phyloP scores from a whole-genome alignment of 2,797 vertebrate genomes.

The Rhinatrema bivittatum region DNA sequence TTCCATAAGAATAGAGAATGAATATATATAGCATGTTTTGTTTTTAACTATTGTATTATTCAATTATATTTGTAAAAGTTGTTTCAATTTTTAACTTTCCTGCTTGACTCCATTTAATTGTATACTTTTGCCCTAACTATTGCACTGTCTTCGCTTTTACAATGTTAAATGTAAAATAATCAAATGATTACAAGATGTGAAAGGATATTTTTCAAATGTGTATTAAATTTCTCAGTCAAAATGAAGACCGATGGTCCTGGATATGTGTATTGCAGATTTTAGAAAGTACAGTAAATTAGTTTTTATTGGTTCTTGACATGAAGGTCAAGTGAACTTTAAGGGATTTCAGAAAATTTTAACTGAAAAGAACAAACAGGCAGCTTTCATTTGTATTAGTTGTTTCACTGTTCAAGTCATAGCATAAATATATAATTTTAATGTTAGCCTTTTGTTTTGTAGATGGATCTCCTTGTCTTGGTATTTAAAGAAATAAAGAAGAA shows the following conservation, averaged over 20 bases:
- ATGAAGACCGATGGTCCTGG: no score
- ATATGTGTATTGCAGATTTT: no score
- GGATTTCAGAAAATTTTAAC: constrained; percentile 17
- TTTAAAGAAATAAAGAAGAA: constrained; percentile 22
- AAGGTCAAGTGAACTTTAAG: constrained; percentile 11
- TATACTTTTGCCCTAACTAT: no score
- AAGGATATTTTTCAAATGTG: not conserved
- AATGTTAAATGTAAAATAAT: not conserved
- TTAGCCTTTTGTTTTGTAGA: not conserved
- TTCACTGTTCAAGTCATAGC: constrained; percentile 8
- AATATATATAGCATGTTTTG: no score
- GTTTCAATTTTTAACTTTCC: no score
- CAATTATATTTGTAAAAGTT: no score
- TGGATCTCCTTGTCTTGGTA: constrained; percentile 13
- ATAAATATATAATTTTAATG: constrained; percentile 3
- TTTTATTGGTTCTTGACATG: not conserved
- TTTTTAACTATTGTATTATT: no score
- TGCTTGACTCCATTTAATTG: no score
- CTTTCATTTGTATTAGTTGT: constrained; percentile 11
- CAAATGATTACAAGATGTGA: not conserved
- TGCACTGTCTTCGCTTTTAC: constrained; percentile 5
- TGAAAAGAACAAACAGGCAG: not conserved
- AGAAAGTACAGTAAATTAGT: no score
- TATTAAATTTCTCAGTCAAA: not conserved
- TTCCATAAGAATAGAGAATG: no score